A percentile compares a stretch with the other conserved stretches of the same genome.
These are phyloP conservation scores for Fregetta grallaria DNA, from an alignment of 2,113 vertebrate species.

Conservation along the genomic window DNA sequence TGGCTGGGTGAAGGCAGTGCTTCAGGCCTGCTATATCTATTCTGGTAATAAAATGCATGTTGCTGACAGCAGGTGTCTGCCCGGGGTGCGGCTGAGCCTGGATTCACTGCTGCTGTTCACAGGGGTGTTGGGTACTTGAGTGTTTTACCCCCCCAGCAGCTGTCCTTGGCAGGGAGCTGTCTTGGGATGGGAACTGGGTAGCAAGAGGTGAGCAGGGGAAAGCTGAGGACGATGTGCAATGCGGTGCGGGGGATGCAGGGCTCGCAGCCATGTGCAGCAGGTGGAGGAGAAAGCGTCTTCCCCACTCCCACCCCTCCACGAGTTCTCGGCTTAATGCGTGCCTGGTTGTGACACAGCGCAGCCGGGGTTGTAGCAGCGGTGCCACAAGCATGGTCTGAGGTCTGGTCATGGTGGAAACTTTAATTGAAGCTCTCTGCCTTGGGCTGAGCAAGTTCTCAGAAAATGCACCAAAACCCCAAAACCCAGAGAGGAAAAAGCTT, in stretches of 20 bases:
- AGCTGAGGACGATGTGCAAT: accelerated
- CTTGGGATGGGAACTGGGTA: not conserved
- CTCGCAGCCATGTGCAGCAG: not conserved
- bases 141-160: not conserved
- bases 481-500: not conserved
- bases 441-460: not conserved
- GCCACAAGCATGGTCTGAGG: not conserved
- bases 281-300: not conserved
- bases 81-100: not conserved
- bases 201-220: accelerated
- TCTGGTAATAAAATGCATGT: not conserved
- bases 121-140: not conserved
- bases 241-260: not conserved
- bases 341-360: not conserved
- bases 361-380: not conserved
- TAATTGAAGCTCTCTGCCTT: not conserved
- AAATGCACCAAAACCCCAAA: not conserved
- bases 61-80: not conserved
- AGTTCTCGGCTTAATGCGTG: not conserved
- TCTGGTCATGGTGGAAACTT: not conserved
- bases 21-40: not conserved
- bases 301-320: accelerated
- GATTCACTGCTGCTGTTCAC: not conserved
- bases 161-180: not conserved
- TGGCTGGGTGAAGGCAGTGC: not conserved